phyloP scores from a whole-genome alignment of 2,113 vertebrate genomes.

The Ctenomys sociabilis region DNA sequence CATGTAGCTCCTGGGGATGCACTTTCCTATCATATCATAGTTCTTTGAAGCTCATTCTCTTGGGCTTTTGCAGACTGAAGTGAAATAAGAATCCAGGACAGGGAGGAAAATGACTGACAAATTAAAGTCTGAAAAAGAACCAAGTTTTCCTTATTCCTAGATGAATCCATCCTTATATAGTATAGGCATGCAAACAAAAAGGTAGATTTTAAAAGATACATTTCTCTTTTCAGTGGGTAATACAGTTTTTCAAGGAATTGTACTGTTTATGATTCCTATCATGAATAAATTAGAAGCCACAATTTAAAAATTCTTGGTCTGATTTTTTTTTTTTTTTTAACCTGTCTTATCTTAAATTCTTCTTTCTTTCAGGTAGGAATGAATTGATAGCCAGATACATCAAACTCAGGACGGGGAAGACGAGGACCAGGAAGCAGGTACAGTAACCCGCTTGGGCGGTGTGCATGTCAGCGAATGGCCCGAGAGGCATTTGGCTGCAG shows the following conservation, averaged over 20 bases:
- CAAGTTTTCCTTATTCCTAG: neutral
- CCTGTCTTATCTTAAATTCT: constrained; percentile 81
- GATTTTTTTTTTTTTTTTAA: neutral
- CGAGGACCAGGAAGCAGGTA: constrained; percentile 99
- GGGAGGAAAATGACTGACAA: constrained; percentile 18
- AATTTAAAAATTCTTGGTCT: neutral
- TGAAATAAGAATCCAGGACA: neutral
- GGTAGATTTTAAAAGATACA: neutral
- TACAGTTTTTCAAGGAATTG: neutral
- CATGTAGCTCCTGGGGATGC: neutral
- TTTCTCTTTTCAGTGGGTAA: neutral
- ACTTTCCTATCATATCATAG: neutral
- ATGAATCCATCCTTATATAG: neutral
- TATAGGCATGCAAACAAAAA: neutral
- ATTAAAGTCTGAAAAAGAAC: neutral
- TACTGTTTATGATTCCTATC: constrained; percentile 23
- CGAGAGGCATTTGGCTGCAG: constrained; percentile 83
- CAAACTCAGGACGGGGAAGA: constrained; percentile 99
- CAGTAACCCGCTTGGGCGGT: constrained; percentile 81
- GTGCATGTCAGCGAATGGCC: constrained; percentile 85
- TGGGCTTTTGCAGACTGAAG: neutral
- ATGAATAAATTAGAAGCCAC: neutral
- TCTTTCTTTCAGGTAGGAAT: constrained; percentile 95
- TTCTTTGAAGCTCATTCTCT: neutral
- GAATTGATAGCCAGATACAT: constrained; percentile 99